phyloP scores from a whole-genome alignment of 2,888 invertebrate species.

The Exephanes ischioxanthus region DNA sequence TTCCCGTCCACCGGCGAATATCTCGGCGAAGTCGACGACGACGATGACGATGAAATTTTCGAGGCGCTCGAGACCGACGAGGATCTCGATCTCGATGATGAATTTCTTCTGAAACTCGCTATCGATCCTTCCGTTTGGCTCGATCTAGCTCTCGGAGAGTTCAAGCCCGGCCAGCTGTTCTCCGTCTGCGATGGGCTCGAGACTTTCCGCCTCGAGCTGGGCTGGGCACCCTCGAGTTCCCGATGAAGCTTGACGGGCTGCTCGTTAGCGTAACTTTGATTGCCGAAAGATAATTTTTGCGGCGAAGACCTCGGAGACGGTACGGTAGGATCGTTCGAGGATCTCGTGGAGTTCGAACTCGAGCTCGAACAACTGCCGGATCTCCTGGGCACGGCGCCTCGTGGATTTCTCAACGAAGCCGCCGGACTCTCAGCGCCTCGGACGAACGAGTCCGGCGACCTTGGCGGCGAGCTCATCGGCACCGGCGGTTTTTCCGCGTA shows the following conservation, averaged over 20 bases:
- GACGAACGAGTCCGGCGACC: conserved; percentile 72
- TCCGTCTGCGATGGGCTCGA: conserved; percentile 83
- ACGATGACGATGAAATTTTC: conserved; percentile 67
- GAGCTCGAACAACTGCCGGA: conserved; percentile 80
- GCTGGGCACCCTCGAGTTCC: conserved; percentile 22
- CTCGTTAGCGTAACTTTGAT: conserved; percentile 31
- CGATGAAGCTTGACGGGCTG: conserved; percentile 33
- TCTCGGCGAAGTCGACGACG: conserved; percentile 75
- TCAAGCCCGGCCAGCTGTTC: conserved; percentile 72
- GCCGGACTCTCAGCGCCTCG: conserved; percentile 74
- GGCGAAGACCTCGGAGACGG: conserved; percentile 60
- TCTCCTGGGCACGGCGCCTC: conserved; percentile 80
- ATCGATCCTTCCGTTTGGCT: conserved; percentile 68
- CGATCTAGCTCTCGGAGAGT: conserved; percentile 71
- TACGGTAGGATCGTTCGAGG: conserved; percentile 68
- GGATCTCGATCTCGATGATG: conserved; percentile 72
- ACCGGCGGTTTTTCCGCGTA: conserved; percentile 68
- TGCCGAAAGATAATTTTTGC: conserved; percentile 17
- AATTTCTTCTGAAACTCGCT: conserved; percentile 56
- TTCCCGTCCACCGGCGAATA: conserved; percentile 77
- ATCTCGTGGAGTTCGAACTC: conserved; percentile 77
- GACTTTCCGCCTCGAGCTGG: conserved; percentile 74
- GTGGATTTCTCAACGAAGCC: conserved; percentile 75
- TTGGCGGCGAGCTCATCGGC: conserved; percentile 60
- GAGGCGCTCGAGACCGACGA: conserved; percentile 71